Evolutionary conservation across 2,797 vertebrate genomes (phyloP), one percentile per base, ranked within the genome.

Genomic region (Danio choprae): DNA sequence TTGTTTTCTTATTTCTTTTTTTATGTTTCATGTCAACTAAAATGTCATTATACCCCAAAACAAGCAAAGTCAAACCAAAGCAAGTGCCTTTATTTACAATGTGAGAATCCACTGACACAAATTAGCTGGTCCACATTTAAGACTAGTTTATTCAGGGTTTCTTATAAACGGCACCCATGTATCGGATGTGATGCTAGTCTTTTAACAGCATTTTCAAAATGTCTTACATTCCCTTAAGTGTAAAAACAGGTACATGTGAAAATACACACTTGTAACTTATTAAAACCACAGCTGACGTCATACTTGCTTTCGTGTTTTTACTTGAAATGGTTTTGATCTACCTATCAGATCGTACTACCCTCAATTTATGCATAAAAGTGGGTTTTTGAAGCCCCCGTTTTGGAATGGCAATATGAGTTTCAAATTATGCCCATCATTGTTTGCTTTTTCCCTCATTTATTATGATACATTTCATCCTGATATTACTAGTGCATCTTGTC

Each of bases 201-300:
- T 87, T 82, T 85, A 56, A 86, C 82, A 56, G 77, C 15, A 58
- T 80, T 74, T 85, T 83, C 83, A 81, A 71, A 86, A 85, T 89
- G 83, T 91, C 84, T 60, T 88, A 38, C 85, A 65, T 85, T 83
- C 41, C 36, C 70, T 90, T 90, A 81, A 87, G 56, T 89, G 88
- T 91, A 89, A 88, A 90, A 86, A 81, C 88, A 90, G 92, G 91
- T 94, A 92, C 91, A 90, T 87, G 79, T 87, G 87, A 90, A 87
- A 84, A 90, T 87, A 89, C 89, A 87, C 88, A 89, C 93, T 93
- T 93, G 92, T 94, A 95, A 93, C 83, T 94, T 94, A 93, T 94
- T 94, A 93, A 94, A 94, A 91, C 46, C 89, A 89, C 86, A 89
- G 89, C 75, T 86, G 84, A 84, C 71, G 87, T 88, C 65, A 79